Conservation (phyloP, 2,113 vertebrate genomes). For the Phoxinus phoxinus region DNA sequence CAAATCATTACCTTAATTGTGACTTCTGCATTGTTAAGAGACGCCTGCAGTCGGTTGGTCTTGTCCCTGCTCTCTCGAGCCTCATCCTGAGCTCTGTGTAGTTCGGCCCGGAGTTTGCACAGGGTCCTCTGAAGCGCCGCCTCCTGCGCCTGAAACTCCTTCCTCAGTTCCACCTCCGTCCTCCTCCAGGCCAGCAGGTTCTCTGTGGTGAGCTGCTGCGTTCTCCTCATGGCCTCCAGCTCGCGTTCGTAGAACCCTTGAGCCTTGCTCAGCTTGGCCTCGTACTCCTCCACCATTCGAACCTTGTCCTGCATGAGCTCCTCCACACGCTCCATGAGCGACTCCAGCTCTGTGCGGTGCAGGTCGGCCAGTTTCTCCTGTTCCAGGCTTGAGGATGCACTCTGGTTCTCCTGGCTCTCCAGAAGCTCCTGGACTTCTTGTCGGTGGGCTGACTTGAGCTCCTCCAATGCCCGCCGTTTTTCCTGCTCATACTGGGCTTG, state of each 20-base stretch:
- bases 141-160: slow-evolving; percentile 95
- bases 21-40: slow-evolving; percentile 87
- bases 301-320: slow-evolving; percentile 86
- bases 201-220: slow-evolving; percentile 93
- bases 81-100: slow-evolving; percentile 93
- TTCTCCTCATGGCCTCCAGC: slow-evolving; percentile 92
- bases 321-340: slow-evolving; percentile 85
- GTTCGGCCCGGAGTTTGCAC: slow-evolving; percentile 75
- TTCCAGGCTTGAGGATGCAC: slow-evolving; percentile 81
- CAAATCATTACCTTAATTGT: slow-evolving; percentile 82
- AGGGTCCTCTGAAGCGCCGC: slow-evolving; percentile 85
- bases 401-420: slow-evolving; percentile 88
- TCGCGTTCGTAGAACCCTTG: slow-evolving; percentile 93
- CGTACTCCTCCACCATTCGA: slow-evolving; percentile 90
- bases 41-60: slow-evolving; percentile 90
- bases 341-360: slow-evolving; percentile 84
- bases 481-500: slow-evolving; percentile 93
- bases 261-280: slow-evolving; percentile 89
- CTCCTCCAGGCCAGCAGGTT: slow-evolving; percentile 92
- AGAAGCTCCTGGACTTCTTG: slow-evolving; percentile 90
- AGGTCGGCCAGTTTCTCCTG: slow-evolving; percentile 88
- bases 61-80: slow-evolving; percentile 88
- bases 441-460: slow-evolving; percentile 83
- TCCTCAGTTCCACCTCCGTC: slow-evolving; percentile 91
- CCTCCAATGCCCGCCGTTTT: slow-evolving; percentile 87